These are phyloP conservation scores for Hippocampus zosterae DNA, from an alignment of 2,113 vertebrate species.

Conservation along the genomic window DNA sequence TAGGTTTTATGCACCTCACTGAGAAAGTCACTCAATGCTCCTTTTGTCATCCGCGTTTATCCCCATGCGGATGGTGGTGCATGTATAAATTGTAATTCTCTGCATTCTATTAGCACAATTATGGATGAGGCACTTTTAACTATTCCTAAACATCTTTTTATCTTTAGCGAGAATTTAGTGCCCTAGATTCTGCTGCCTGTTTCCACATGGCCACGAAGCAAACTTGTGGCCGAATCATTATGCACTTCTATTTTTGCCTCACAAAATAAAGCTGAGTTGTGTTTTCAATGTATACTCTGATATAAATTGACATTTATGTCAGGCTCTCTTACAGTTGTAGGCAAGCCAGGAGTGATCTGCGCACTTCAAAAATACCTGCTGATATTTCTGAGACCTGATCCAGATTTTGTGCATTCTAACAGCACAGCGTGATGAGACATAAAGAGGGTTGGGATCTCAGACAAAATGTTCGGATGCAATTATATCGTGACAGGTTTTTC, in stretches of 20 bases:
- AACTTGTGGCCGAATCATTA: background rate
- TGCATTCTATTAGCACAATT: background rate
- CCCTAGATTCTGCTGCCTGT: background rate
- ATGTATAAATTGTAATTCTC: slow-evolving; percentile 21
- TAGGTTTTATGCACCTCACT: background rate
- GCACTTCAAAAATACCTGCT: slow-evolving; percentile 14
- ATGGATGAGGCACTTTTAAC: background rate
- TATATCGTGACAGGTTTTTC: slow-evolving; percentile 9
- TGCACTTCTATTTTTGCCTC: background rate
- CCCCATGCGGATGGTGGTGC: background rate
- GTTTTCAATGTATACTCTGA: slow-evolving; percentile 2
- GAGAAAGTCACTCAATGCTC: background rate
- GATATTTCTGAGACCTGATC: slow-evolving; percentile 23
- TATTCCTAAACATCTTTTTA: background rate
- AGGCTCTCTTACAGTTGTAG: background rate
- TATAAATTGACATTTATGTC: slow-evolving; percentile 12
- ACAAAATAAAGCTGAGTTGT: slow-evolving; percentile 1
- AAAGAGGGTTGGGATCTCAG: background rate
- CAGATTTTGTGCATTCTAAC: slow-evolving; percentile 26
- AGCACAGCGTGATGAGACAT: slow-evolving; percentile 17
- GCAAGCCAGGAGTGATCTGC: background rate
- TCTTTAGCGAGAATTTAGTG: background rate
- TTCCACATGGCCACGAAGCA: background rate
- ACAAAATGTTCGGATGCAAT: slow-evolving; percentile 7
- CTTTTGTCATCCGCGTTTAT: background rate